Percentiles rank a stretch among this genome's conserved stretches.
phyloP scores from a whole-genome alignment of 2,113 vertebrate species.

The Podocnemis expansa region DNA sequence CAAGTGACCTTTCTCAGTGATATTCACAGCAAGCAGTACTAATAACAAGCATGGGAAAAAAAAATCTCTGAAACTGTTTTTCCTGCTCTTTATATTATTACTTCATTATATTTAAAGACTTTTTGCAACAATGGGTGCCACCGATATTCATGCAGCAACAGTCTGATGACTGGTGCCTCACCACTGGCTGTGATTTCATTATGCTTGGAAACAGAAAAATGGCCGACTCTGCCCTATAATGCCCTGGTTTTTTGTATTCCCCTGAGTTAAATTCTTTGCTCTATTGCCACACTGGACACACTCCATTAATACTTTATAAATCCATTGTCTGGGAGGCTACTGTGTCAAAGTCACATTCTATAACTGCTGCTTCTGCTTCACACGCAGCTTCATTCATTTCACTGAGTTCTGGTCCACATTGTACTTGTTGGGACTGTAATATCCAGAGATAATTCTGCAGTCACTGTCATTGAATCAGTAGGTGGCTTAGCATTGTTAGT shows the following conservation, averaged over 20 bases:
- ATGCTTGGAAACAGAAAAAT: conserved; percentile 27
- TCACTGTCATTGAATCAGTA: conserved; percentile 43
- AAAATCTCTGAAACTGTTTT: neutral
- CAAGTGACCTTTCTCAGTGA: conserved; percentile 73
- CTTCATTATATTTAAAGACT: conserved; percentile 59
- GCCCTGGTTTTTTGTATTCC: neutral
- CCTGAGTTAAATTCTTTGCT: conserved; percentile 31
- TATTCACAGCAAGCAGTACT: conserved; percentile 67
- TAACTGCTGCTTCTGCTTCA: conserved; percentile 42
- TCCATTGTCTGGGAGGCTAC: conserved; percentile 44
- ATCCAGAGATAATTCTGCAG: conserved; percentile 29
- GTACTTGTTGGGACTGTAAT: conserved; percentile 9
- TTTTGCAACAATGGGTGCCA: neutral
- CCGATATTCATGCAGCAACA: neutral
- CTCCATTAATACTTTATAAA: conserved; percentile 65
- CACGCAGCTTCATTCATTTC: conserved; percentile 19
- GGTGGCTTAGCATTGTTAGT: neutral
- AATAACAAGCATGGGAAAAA: conserved; percentile 46
- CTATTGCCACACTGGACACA: conserved; percentile 35
- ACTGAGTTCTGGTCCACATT: conserved; percentile 8
- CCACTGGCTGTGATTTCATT: conserved; percentile 10
- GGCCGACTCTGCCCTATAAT: neutral
- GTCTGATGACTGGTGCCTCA: neutral
- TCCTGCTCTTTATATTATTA: conserved; percentile 3
- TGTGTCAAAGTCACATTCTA: conserved; percentile 50